Evolutionary conservation across 2,113 vertebrate genomes (phyloP).

Genomic region (Centropristis striata): DNA sequence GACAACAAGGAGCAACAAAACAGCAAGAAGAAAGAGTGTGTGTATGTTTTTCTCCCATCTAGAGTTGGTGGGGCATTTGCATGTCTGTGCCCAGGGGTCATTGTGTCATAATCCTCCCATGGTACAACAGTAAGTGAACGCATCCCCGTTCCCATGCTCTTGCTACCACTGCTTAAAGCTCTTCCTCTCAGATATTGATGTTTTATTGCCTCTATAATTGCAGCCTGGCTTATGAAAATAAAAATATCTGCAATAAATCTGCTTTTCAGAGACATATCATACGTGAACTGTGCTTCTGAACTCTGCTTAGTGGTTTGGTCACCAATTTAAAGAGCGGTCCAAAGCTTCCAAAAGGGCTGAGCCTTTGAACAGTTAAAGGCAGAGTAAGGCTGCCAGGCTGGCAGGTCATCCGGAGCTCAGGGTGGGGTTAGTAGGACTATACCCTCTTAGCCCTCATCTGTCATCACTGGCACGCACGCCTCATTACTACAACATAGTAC

Average conservation of each 20-base stretch:
- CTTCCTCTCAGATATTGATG: not conserved
- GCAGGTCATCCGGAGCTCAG: conserved; percentile 66
- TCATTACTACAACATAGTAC: conserved; percentile 24
- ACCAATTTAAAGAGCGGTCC: conserved; percentile 37
- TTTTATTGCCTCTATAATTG: not conserved
- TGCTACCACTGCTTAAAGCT: not conserved
- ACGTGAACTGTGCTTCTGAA: not conserved
- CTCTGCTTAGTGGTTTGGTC: not conserved
- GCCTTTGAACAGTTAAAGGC: not conserved
- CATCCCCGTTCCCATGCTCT: not conserved
- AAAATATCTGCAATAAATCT: not conserved
- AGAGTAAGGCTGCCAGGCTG: conserved; percentile 52
- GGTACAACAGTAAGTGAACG: not conserved
- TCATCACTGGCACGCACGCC: conserved; percentile 57
- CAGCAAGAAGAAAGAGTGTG: too few relatives aligned
- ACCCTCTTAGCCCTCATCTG: conserved; percentile 76
- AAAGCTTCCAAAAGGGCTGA: conserved; percentile 28
- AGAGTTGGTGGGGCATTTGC: too few relatives aligned
- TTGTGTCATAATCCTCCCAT: too few relatives aligned
- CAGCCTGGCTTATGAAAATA: not conserved
- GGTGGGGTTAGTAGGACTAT: conserved; percentile 52
- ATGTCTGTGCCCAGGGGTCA: too few relatives aligned
- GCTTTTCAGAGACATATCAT: not conserved
- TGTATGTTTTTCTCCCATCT: too few relatives aligned
- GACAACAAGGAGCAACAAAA: too few relatives aligned